Percentiles rank a stretch among this genome's conserved stretches.
phyloP scores from a whole-genome alignment of 2,797 vertebrate species.

The Danionella dracula region DNA sequence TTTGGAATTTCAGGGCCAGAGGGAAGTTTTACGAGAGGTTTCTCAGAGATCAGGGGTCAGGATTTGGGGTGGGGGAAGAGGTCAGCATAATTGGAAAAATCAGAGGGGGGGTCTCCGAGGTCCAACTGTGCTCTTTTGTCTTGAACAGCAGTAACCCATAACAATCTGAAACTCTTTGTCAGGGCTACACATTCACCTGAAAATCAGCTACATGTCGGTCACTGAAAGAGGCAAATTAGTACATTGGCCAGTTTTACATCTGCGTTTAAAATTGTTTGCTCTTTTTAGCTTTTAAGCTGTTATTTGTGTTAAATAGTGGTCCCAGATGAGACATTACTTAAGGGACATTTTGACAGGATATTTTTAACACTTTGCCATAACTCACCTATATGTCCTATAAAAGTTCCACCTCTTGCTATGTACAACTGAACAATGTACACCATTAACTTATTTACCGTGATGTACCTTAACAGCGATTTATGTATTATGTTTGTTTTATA shows the following conservation, averaged over 20 bases:
- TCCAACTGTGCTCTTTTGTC: conserved; percentile 65
- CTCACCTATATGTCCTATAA: too few species aligned
- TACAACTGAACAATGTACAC: too few species aligned
- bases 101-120: conserved; percentile 40
- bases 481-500: too few species aligned
- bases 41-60: conserved; percentile 68
- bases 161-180: conserved; percentile 49
- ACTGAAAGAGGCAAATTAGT: background rate
- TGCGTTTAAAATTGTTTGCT: background rate
- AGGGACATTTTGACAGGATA: too few species aligned
- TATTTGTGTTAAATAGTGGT: background rate
- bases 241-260: background rate
- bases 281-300: background rate
- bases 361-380: too few species aligned
- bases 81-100: conserved; percentile 65
- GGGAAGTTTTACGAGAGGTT: conserved; percentile 53
- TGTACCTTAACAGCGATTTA: too few species aligned
- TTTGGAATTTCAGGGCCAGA: conserved; percentile 60
- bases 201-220: conserved; percentile 5
- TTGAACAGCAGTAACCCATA: conserved; percentile 56
- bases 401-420: too few species aligned
- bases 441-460: too few species aligned
- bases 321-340: too few species aligned
- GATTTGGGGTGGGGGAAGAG: conserved; percentile 62
- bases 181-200: conserved; percentile 33